Evolutionary conservation across 2,797 vertebrate genomes (phyloP).

Genomic region (Macrochelys suwanniensis): DNA sequence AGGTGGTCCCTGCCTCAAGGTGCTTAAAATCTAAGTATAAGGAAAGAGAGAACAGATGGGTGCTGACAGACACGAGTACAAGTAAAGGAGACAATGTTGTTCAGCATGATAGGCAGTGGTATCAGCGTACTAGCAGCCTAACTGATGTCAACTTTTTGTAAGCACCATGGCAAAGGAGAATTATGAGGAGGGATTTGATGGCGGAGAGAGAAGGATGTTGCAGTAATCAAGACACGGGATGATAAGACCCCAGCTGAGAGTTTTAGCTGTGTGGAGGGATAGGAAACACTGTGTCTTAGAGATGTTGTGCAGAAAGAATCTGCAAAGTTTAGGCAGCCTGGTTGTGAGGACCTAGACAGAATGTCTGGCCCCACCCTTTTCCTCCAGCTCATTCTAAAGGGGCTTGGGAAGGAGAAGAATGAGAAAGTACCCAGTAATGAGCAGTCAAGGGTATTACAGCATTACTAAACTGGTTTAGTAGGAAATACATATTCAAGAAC

Average conservation of each 20-base stretch:
- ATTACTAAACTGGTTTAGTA: not conserved
- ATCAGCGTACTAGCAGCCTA: not conserved
- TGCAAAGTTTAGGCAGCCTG: not conserved
- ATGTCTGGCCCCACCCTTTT: not conserved
- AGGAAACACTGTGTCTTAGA: not conserved
- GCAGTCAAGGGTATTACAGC: not conserved
- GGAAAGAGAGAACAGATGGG: too few relatives aligned
- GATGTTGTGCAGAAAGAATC: not conserved
- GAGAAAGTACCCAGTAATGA: conserved; percentile 2
- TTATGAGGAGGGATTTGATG: not conserved
- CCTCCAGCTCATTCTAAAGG: not conserved
- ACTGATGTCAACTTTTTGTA: too few relatives aligned
- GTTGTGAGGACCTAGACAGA: not conserved
- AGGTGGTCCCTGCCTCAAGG: not conserved
- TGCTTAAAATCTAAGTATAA: not conserved
- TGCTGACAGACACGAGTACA: too few relatives aligned
- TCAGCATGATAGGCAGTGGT: not conserved
- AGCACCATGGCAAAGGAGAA: not conserved
- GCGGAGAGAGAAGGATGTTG: not conserved
- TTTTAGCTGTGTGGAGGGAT: not conserved
- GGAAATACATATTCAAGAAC: not conserved
- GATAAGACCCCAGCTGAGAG: not conserved
- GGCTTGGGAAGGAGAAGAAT: not conserved
- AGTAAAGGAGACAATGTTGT: not conserved
- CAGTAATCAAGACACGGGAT: not conserved